Percentiles rank a stretch among this genome's conserved stretches.
Evolutionary conservation across 2,113 vertebrate genomes (phyloP).

Genomic region (Nothobranchius kuhntae): DNA sequence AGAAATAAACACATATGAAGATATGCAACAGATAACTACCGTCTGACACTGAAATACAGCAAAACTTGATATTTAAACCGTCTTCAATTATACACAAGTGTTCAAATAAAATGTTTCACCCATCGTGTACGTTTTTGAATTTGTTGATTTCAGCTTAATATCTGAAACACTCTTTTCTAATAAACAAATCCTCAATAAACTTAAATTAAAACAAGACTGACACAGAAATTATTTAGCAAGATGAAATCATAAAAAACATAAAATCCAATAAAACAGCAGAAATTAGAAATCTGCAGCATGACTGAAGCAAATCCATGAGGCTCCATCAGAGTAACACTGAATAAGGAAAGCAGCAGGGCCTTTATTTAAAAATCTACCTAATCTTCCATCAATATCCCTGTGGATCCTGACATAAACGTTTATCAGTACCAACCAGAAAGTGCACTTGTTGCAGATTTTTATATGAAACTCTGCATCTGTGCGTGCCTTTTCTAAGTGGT

Average conservation of each 20-base stretch:
- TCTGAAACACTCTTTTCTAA: not conserved
- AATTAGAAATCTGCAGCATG: too few species aligned
- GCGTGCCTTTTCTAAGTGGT: not conserved
- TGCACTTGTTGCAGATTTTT: too few species aligned
- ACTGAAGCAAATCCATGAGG: not conserved
- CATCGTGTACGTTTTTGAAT: not conserved
- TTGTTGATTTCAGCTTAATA: not conserved
- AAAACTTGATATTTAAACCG: not conserved
- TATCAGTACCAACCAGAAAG: not conserved
- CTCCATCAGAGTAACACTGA: not conserved
- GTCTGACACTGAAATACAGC: slow-evolving; percentile 46
- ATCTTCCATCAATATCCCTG: slow-evolving; percentile 7
- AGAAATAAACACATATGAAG: slow-evolving; percentile 63
- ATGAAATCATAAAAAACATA: not conserved
- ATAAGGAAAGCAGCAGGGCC: slow-evolving; percentile 20
- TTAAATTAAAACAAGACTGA: not conserved
- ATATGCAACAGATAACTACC: slow-evolving; percentile 62
- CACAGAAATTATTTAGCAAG: not conserved
- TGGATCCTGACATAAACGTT: slow-evolving; percentile 6
- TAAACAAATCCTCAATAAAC: not conserved
- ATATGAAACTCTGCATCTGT: not conserved
- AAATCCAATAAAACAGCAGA: too few species aligned
- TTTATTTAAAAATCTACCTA: not conserved
- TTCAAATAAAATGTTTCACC: slow-evolving; percentile 1
- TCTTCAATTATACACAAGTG: not conserved